Conservation (phyloP, 2,888 invertebrate species). For the Ganaspis brasiliensis region DNA sequence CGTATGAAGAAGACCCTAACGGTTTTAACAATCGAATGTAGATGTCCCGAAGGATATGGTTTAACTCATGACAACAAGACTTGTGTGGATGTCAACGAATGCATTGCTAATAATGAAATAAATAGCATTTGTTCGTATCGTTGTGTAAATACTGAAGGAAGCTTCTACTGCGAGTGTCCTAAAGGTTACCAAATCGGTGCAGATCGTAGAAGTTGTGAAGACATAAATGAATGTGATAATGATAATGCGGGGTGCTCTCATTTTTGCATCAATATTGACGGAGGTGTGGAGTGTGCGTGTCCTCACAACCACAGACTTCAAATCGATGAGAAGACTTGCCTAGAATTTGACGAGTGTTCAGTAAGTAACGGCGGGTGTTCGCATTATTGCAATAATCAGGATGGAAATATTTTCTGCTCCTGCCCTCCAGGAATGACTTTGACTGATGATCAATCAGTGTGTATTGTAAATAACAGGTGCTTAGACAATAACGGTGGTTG, state of each 20-base stretch:
- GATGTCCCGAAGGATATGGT: slow-evolving; percentile 79
- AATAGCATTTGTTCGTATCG: slow-evolving; percentile 74
- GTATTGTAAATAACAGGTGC: slow-evolving; percentile 82
- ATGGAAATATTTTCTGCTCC: slow-evolving; percentile 81
- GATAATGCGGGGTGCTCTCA: slow-evolving; percentile 84
- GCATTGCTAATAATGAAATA: slow-evolving; percentile 74
- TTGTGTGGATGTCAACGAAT: slow-evolving; percentile 76
- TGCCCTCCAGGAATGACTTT: slow-evolving; percentile 80
- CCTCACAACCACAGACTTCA: slow-evolving; percentile 81
- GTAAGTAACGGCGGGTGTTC: slow-evolving; percentile 82
- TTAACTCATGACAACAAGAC: slow-evolving; percentile 76
- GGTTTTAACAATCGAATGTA: slow-evolving; percentile 80
- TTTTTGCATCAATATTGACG: slow-evolving; percentile 74
- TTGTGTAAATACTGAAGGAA: slow-evolving; percentile 85
- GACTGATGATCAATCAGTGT: slow-evolving; percentile 73
- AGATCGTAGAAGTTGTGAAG: slow-evolving; percentile 73
- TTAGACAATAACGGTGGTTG: slow-evolving; percentile 80
- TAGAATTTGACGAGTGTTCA: slow-evolving; percentile 83
- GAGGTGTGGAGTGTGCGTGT: slow-evolving; percentile 78
- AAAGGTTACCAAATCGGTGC: slow-evolving; percentile 80
- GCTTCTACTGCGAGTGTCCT: slow-evolving; percentile 84
- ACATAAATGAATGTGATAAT: slow-evolving; percentile 77
- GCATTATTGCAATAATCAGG: slow-evolving; percentile 82
- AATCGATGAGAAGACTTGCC: slow-evolving; percentile 75
- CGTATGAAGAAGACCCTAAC: slow-evolving; percentile 78